These are phyloP conservation scores for Zaprionus ghesquierei DNA, from an alignment of 1,140 invertebrate species.

Conservation along the genomic window DNA sequence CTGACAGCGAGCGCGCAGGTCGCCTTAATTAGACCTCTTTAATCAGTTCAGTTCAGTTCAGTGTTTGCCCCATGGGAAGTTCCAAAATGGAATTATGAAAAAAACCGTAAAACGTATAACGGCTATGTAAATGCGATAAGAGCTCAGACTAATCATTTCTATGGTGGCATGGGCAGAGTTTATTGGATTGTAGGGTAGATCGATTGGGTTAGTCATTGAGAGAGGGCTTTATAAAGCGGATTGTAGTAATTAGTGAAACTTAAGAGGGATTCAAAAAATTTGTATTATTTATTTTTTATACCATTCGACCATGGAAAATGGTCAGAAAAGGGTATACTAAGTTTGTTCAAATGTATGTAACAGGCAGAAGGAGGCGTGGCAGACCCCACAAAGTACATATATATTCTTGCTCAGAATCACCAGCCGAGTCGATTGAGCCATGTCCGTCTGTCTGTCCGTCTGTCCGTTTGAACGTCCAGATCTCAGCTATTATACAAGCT, in stretches of 20 bases:
- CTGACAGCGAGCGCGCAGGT: slow-evolving; percentile 45
- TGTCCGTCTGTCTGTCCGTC: no score
- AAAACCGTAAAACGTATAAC: neutral
- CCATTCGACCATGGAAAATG: no score
- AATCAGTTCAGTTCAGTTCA: slow-evolving; percentile 26
- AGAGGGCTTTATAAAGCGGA: neutral
- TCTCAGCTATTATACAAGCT: no score
- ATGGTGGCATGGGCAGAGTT: neutral
- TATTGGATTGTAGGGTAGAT: neutral
- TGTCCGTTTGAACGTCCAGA: no score
- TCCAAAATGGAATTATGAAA: neutral
- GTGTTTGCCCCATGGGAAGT: slow-evolving; percentile 5
- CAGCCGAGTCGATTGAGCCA: no score
- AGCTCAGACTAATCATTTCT: neutral
- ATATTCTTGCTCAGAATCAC: no score
- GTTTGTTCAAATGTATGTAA: no score
- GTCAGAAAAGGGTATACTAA: no score
- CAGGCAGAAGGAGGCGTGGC: no score
- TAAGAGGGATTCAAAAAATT: neutral
- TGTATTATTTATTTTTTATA: no score
- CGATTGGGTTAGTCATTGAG: neutral
- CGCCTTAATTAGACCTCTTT: slow-evolving; percentile 43
- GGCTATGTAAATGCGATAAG: neutral
- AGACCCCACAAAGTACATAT: no score
- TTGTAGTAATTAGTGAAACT: neutral